phyloP scores from a whole-genome alignment of 2,113 vertebrate genomes.

The Python bivittatus region DNA sequence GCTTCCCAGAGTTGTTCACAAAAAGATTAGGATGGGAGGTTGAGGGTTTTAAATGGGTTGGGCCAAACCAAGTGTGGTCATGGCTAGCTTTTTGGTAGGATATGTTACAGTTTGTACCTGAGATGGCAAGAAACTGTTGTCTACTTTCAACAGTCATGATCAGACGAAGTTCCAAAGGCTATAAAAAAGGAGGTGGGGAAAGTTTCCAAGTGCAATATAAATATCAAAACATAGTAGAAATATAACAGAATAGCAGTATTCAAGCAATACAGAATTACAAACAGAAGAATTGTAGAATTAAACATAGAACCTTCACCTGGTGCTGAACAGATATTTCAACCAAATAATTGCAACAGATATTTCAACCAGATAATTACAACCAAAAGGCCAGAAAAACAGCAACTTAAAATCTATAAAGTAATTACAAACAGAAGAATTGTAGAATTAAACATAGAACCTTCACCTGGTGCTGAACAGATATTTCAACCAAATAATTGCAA shows the following conservation, averaged over 20 bases:
- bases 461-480: too few species aligned
- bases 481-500: too few species aligned
- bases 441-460: too few species aligned
- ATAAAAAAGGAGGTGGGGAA: neutral
- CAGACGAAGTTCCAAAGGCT: neutral
- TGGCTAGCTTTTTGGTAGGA: neutral
- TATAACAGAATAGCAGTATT: neutral
- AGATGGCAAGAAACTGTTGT: neutral
- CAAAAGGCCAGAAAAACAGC: neutral
- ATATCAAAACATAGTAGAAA: neutral
- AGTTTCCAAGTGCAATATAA: neutral
- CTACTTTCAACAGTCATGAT: neutral
- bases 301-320: too few species aligned
- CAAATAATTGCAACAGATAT: too few species aligned
- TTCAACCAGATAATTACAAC: neutral
- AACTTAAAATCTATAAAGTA: too few species aligned
- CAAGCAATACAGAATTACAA: too few species aligned
- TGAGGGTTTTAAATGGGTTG: neutral
- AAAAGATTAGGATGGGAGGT: neutral
- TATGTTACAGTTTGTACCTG: neutral
- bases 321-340: too few species aligned
- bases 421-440: too few species aligned
- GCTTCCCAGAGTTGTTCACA: neutral
- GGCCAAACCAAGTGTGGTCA: neutral
- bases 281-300: too few species aligned